Evolutionary conservation across 2,888 invertebrate genomes (phyloP).

Genomic region (Lasioglossum morio): DNA sequence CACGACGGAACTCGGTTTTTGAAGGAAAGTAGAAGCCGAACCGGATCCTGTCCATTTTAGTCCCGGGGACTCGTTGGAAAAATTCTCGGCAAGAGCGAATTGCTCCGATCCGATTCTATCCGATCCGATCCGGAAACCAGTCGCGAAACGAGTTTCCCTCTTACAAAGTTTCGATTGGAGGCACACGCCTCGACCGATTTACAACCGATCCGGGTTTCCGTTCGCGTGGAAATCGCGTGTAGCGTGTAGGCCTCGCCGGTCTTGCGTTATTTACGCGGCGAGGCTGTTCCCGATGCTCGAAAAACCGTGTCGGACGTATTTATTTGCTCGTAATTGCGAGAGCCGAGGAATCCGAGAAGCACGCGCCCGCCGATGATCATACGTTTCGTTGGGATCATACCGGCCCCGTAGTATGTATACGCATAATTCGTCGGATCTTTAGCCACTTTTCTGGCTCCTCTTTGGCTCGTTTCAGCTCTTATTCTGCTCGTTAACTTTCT

Average conservation of each 20-base stretch:
- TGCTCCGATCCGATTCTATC: background rate
- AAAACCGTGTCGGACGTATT: constrained; percentile 48
- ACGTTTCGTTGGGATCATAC: background rate
- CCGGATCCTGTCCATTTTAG: constrained; percentile 13
- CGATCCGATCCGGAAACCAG: background rate
- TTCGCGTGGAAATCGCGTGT: constrained; percentile 26
- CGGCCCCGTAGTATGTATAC: background rate
- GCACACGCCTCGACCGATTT: background rate
- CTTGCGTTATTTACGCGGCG: constrained; percentile 38
- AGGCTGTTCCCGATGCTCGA: constrained; percentile 48
- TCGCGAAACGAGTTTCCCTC: constrained; percentile 12
- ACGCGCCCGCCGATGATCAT: background rate
- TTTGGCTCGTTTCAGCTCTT: background rate
- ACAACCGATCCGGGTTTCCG: background rate
- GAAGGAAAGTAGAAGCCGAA: background rate
- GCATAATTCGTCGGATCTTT: background rate
- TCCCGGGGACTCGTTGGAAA: background rate
- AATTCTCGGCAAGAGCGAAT: constrained; percentile 10
- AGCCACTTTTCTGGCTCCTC: background rate
- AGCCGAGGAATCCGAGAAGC: background rate
- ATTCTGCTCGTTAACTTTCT: background rate
- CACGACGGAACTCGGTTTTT: background rate
- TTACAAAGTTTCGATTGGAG: constrained; percentile 13
- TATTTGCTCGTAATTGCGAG: constrained; percentile 18
- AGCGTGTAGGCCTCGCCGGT: constrained; percentile 9